Evolutionary conservation across 2,797 vertebrate species (phyloP).

Genomic region (Dendrocincla fuliginosa): DNA sequence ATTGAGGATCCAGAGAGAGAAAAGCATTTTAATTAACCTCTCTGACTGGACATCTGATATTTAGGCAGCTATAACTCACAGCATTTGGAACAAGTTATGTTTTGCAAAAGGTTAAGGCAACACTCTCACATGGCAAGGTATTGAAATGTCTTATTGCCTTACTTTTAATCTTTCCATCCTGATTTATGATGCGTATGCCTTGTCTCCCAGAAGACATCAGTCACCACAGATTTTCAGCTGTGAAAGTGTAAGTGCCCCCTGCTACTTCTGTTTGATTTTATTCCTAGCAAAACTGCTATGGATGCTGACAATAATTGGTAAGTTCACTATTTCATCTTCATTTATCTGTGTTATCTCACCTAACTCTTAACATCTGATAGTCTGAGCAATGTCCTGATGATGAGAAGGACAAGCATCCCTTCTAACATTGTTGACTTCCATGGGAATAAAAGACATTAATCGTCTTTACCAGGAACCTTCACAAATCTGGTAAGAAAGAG

Average conservation of each 20-base stretch:
- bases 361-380: not conserved
- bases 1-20: not conserved
- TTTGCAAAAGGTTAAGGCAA: not conserved
- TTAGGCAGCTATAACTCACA: not conserved
- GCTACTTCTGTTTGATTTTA: not conserved
- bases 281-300: not conserved
- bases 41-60: not conserved
- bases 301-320: not conserved
- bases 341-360: not conserved
- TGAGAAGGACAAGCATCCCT: not conserved
- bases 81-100: not conserved
- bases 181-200: not conserved
- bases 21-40: slow-evolving; percentile 2
- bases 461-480: not conserved
- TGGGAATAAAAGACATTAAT: not conserved
- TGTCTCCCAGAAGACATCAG: not conserved
- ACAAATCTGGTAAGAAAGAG: not conserved
- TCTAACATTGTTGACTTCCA: not conserved
- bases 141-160: not conserved
- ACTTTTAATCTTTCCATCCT: not conserved
- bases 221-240: not conserved
- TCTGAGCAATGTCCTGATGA: not conserved
- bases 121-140: not conserved
- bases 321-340: not conserved
- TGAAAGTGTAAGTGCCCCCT: not conserved